These are phyloP conservation scores for Eriosoma lanigerum DNA, from an alignment of 1,140 invertebrate species.

Conservation along the genomic window DNA sequence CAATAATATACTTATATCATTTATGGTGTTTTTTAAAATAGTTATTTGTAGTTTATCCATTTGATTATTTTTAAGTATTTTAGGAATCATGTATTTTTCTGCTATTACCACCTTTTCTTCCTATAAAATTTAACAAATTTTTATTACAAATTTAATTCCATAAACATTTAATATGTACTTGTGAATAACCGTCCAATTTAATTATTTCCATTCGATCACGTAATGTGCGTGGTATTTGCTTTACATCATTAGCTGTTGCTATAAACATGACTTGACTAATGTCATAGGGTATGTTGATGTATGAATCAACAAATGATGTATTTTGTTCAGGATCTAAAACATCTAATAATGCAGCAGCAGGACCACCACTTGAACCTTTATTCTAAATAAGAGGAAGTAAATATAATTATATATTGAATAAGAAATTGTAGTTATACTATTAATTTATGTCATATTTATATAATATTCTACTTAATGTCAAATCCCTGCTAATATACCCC, in stretches of 20 bases:
- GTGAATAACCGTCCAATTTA: constrained; percentile 60
- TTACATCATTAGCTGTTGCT: constrained; percentile 61
- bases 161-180: constrained; percentile 55
- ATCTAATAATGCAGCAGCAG: constrained; percentile 66
- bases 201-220: constrained; percentile 66
- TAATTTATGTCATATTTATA: too few relatives aligned
- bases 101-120: constrained; percentile 66
- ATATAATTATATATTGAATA: too few relatives aligned
- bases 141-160: too few relatives aligned
- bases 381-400: too few relatives aligned
- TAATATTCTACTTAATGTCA: too few relatives aligned
- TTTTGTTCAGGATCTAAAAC: constrained; percentile 70
- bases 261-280: constrained; percentile 67
- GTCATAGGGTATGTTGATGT: constrained; percentile 66
- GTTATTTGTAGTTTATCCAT: constrained; percentile 58
- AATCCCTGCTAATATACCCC: too few relatives aligned
- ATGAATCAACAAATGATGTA: constrained; percentile 65
- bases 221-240: constrained; percentile 62
- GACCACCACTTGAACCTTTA: constrained; percentile 64
- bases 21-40: constrained; percentile 59
- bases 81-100: constrained; percentile 62
- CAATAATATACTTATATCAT: constrained; percentile 60
- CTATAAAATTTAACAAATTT: constrained; percentile 52
- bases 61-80: constrained; percentile 63
- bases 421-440: too few relatives aligned